These are phyloP conservation scores for Cheilosia pagana DNA, from an alignment of 2,888 invertebrate species.

Conservation along the genomic window DNA sequence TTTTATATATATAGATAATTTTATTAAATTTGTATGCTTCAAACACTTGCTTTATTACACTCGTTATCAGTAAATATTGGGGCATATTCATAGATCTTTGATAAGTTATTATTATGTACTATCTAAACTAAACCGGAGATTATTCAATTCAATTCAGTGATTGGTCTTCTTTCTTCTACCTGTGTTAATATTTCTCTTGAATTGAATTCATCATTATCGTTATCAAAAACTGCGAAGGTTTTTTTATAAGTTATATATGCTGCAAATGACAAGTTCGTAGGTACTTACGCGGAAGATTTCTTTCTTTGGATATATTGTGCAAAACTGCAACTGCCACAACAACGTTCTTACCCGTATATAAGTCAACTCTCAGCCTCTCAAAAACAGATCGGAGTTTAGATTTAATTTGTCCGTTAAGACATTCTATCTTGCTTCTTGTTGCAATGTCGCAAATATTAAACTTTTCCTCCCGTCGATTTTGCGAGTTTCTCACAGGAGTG, in stretches of 20 bases:
- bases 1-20: too few species aligned
- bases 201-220: neutral
- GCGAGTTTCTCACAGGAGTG: constrained; percentile 19
- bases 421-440: constrained; percentile 35
- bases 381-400: constrained; percentile 20
- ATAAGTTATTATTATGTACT: too few species aligned
- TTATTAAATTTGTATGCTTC: too few species aligned
- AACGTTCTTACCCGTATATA: too few species aligned
- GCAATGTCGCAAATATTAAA: constrained; percentile 4
- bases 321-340: neutral
- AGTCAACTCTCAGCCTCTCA: neutral
- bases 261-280: neutral
- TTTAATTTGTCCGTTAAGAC: constrained; percentile 24
- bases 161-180: neutral
- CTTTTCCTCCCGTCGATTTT: constrained; percentile 3
- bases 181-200: neutral
- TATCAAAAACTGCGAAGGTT: neutral
- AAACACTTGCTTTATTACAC: too few species aligned
- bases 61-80: too few species aligned
- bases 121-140: too few species aligned
- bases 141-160: too few species aligned
- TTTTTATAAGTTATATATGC: neutral
- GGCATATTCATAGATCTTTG: too few species aligned
- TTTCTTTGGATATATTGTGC: constrained; percentile 17
- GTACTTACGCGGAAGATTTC: constrained; percentile 4